These are phyloP conservation scores for Monochamus saltuarius DNA, from an alignment of 1,140 invertebrate genomes.

Conservation along the genomic window DNA sequence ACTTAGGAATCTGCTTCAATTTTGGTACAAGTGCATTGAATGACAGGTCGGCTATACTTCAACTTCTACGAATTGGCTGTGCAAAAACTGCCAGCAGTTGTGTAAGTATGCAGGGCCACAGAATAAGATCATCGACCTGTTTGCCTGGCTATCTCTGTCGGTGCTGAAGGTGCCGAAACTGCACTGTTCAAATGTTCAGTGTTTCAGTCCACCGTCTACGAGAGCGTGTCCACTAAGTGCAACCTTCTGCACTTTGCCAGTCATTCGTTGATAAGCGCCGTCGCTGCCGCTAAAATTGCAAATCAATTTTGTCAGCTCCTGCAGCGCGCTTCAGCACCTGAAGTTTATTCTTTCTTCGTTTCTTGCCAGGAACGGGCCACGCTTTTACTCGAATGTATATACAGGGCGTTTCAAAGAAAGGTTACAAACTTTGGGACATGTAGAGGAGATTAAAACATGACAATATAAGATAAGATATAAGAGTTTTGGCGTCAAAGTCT, in stretches of 20 bases:
- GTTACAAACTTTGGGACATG: too few species aligned
- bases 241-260: neutral
- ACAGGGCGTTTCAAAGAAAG: too few species aligned
- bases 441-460: too few species aligned
- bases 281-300: too few species aligned
- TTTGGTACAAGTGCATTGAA: conserved; percentile 17
- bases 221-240: neutral
- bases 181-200: conserved; percentile 2
- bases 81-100: conserved; percentile 16
- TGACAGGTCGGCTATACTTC: conserved; percentile 18
- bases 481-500: too few species aligned
- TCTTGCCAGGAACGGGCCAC: too few species aligned
- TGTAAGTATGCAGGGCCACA: conserved; percentile 20
- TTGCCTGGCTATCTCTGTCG: neutral
- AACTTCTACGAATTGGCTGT: conserved; percentile 18
- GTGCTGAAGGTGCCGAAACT: conserved; percentile 8
- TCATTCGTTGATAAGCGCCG: too few species aligned
- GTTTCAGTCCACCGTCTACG: conserved; percentile 3
- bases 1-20: conserved; percentile 15
- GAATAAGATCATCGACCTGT: conserved; percentile 17
- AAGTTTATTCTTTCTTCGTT: too few species aligned
- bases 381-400: too few species aligned
- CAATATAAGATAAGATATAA: too few species aligned
- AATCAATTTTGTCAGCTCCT: too few species aligned
- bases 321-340: too few species aligned